Conservation (phyloP, 2,888 invertebrate species). For the Coronaproctus castanopsis region DNA sequence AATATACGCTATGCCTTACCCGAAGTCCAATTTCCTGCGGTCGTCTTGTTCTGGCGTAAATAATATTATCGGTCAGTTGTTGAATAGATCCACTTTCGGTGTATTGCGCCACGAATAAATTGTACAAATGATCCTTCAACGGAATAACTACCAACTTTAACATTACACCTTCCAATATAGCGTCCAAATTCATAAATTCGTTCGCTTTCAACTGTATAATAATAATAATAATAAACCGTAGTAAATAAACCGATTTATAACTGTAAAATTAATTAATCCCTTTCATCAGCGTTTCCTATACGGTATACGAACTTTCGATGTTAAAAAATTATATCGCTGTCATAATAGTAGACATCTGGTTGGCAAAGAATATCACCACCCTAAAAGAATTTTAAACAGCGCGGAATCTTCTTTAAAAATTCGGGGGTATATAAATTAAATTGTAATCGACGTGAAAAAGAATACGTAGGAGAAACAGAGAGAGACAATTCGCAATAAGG, state of each 20-base stretch:
- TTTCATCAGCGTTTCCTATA: neutral
- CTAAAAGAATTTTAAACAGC: too few relatives aligned
- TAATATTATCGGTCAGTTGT: conserved; percentile 47
- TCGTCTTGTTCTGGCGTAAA: conserved; percentile 43
- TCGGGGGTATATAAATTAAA: too few relatives aligned
- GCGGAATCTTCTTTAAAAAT: too few relatives aligned
- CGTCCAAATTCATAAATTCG: conserved; percentile 86
- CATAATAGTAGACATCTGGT: too few relatives aligned
- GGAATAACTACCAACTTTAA: conserved; percentile 77
- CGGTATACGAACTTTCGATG: too few relatives aligned
- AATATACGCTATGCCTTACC: too few relatives aligned
- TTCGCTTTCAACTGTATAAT: conserved; percentile 52
- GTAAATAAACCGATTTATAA: neutral
- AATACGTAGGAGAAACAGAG: too few relatives aligned
- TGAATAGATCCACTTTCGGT: conserved; percentile 50
- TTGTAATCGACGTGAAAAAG: too few relatives aligned
- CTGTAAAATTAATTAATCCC: conserved; percentile 8
- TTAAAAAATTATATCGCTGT: too few relatives aligned
- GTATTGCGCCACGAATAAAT: conserved; percentile 73
- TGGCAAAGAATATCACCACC: too few relatives aligned
- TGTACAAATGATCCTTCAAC: conserved; percentile 60
- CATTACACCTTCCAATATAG: conserved; percentile 84
- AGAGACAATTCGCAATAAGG: too few relatives aligned
- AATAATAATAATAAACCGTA: neutral
- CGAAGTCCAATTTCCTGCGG: conserved; percentile 47